Conservation (phyloP, 2,888 invertebrate species). For the Apeira syringaria region DNA sequence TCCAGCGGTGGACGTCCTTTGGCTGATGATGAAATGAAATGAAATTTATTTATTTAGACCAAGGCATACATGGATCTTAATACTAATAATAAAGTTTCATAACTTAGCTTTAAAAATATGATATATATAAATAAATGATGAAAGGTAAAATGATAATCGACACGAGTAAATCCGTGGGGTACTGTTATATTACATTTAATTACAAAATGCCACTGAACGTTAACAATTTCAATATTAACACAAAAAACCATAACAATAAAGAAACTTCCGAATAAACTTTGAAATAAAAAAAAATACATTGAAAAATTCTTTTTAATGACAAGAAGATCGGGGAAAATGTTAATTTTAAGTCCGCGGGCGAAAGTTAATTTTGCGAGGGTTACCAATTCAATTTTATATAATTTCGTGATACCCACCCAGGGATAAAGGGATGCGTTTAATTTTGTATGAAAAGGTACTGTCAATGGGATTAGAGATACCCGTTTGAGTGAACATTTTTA, state of each 20-base stretch:
- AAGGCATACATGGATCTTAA: too few relatives aligned
- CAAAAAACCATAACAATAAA: not conserved
- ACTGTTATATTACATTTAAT: too few relatives aligned
- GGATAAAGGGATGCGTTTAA: constrained; percentile 16
- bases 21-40: too few relatives aligned
- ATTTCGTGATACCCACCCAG: constrained; percentile 8
- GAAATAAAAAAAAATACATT: constrained; percentile 5
- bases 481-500: not conserved
- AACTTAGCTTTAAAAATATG: too few relatives aligned
- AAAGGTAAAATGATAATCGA: too few relatives aligned
- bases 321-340: constrained; percentile 7
- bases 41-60: too few relatives aligned
- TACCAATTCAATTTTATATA: constrained; percentile 20
- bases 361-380: constrained; percentile 17
- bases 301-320: constrained; percentile 7
- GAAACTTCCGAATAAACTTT: not conserved
- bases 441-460: constrained; percentile 14
- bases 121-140: too few relatives aligned
- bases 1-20: too few relatives aligned
- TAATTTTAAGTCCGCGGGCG: constrained; percentile 11
- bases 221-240: too few relatives aligned
- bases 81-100: too few relatives aligned
- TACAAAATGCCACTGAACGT: too few relatives aligned
- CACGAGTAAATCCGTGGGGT: too few relatives aligned
- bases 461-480: constrained; percentile 13